These are phyloP conservation scores for Ormyrus labotus DNA, from an alignment of 2,888 invertebrate species.

Conservation along the genomic window DNA sequence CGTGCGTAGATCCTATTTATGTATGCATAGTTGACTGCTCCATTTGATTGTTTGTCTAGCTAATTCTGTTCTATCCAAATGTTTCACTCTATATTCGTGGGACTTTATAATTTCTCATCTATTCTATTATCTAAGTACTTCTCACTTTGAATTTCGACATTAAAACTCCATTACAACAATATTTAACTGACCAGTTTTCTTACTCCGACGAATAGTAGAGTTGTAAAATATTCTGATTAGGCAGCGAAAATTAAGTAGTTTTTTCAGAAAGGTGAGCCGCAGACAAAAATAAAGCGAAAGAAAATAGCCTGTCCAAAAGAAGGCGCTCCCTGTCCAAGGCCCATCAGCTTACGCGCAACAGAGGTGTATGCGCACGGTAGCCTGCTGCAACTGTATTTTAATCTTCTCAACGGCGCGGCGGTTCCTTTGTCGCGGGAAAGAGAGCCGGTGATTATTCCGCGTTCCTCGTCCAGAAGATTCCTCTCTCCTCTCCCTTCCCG, in stretches of 20 bases:
- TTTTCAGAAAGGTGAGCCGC: neutral
- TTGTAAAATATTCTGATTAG: too few species aligned
- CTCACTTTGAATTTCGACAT: too few species aligned
- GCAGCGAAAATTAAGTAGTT: too few species aligned
- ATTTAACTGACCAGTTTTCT: too few species aligned
- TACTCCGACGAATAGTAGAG: too few species aligned
- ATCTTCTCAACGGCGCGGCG: constrained; percentile 10
- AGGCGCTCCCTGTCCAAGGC: neutral
- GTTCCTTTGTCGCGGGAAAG: constrained; percentile 12
- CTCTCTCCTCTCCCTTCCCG: neutral
- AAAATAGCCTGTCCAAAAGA: neutral
- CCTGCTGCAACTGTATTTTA: constrained; percentile 3
- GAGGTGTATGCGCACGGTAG: neutral
- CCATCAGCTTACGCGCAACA: neutral
- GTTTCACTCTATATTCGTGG: too few species aligned
- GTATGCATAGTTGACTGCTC: neutral
- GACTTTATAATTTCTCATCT: too few species aligned
- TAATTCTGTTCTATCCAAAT: too few species aligned
- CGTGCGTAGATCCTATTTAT: neutral
- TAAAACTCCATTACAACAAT: too few species aligned
- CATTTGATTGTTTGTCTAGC: neutral
- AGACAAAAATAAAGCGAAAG: neutral
- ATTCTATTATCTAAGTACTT: too few species aligned
- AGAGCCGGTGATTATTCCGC: constrained; percentile 9
- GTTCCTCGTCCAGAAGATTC: constrained; percentile 5